phyloP scores from a whole-genome alignment of 2,797 vertebrate species.

The Sandelia bainsii region DNA sequence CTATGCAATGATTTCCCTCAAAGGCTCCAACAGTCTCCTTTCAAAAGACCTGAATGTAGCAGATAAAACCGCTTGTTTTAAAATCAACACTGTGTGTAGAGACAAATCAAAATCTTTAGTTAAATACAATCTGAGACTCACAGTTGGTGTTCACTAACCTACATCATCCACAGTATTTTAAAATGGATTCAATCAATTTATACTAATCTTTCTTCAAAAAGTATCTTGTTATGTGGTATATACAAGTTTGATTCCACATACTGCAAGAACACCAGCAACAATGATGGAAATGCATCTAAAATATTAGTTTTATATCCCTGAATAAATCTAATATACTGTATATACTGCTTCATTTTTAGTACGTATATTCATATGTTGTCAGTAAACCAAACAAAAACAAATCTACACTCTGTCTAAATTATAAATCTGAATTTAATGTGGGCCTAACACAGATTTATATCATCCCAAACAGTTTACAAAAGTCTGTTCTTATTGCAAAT shows the following conservation, averaged over 20 bases:
- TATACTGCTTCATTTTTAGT: background rate
- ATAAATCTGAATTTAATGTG: background rate
- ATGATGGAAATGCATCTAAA: background rate
- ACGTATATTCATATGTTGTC: background rate
- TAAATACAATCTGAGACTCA: background rate
- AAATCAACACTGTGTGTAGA: background rate
- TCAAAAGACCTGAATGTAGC: background rate
- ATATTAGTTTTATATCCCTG: background rate
- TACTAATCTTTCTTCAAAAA: background rate
- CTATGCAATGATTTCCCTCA: background rate
- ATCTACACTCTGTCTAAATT: background rate
- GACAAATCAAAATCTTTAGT: background rate
- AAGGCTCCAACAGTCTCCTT: rapidly evolving
- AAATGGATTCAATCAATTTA: background rate
- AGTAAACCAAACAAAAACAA: background rate
- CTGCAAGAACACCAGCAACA: background rate
- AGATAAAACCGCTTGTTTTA: background rate
- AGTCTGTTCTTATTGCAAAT: background rate
- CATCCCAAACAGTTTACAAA: background rate
- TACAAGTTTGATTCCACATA: background rate
- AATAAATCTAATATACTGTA: background rate
- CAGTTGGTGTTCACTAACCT: background rate
- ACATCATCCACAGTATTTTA: background rate
- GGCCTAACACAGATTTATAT: background rate
- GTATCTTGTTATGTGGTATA: background rate